phyloP scores from a whole-genome alignment of 2,113 vertebrate species.

The Megalops atlanticus region DNA sequence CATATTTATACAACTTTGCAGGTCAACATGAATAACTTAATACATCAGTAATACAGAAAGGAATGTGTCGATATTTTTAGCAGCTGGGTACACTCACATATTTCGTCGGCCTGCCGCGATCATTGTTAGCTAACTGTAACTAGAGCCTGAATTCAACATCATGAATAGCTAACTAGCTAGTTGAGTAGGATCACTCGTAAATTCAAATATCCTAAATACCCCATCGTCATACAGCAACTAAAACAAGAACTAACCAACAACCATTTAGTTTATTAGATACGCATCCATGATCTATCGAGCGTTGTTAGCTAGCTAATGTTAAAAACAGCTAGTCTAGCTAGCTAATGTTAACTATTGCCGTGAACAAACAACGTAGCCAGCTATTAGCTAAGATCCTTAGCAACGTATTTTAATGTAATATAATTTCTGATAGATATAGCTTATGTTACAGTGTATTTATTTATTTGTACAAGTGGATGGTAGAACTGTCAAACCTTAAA shows the following conservation, averaged over 20 bases:
- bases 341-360: not conserved
- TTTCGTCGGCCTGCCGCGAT: no score
- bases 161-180: not conserved
- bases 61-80: no score
- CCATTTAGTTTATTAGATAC: not conserved
- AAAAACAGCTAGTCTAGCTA: not conserved
- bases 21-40: no score
- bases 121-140: no score
- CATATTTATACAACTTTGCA: no score
- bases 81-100: no score
- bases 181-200: not conserved
- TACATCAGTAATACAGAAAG: no score
- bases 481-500: slow-evolving; percentile 29
- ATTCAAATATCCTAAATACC: not conserved
- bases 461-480: not conserved
- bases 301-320: not conserved
- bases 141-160: not conserved
- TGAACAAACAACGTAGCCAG: not conserved
- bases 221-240: not conserved
- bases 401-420: not conserved
- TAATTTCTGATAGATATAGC: not conserved
- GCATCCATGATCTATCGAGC: not conserved
- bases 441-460: not conserved
- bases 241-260: not conserved
- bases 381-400: not conserved